Evolutionary conservation across 2,888 invertebrate genomes (phyloP).

Genomic region (Thymelicus sylvestris): DNA sequence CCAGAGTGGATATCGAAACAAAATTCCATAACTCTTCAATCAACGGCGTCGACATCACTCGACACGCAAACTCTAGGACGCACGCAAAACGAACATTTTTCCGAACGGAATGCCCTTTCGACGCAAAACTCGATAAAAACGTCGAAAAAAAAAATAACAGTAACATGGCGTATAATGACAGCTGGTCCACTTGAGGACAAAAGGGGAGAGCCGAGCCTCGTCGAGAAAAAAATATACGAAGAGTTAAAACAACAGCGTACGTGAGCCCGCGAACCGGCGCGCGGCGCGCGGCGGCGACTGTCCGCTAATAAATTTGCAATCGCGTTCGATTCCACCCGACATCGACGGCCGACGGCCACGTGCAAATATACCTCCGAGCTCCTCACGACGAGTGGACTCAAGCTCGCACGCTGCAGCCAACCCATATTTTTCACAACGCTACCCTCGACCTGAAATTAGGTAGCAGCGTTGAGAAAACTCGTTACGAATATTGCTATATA

Average conservation of each 20-base stretch:
- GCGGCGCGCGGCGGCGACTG: slow-evolving; percentile 56
- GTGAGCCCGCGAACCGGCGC: slow-evolving; percentile 56
- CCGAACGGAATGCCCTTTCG: slow-evolving; percentile 81
- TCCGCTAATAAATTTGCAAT: slow-evolving; percentile 83
- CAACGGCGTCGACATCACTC: slow-evolving; percentile 73
- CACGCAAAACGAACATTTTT: slow-evolving; percentile 85
- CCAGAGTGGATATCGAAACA: slow-evolving; percentile 63
- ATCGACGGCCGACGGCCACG: slow-evolving; percentile 41
- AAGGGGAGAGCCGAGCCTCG: slow-evolving; percentile 82
- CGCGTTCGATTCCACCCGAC: slow-evolving; percentile 68
- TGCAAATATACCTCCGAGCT: slow-evolving; percentile 42
- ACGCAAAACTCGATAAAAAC: slow-evolving; percentile 83
- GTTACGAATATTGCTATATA: slow-evolving; percentile 82
- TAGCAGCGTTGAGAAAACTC: slow-evolving; percentile 80
- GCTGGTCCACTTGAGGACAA: slow-evolving; percentile 86
- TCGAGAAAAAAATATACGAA: slow-evolving; percentile 82
- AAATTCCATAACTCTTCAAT: slow-evolving; percentile 77
- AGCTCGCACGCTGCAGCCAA: slow-evolving; percentile 50
- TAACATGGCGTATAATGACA: slow-evolving; percentile 86
- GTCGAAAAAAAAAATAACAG: slow-evolving; percentile 83
- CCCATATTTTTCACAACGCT: slow-evolving; percentile 53
- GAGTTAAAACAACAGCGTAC: slow-evolving; percentile 80
- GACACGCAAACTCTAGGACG: slow-evolving; percentile 81
- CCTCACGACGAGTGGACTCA: slow-evolving; percentile 56
- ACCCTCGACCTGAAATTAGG: slow-evolving; percentile 80